Evolutionary conservation across 2,888 invertebrate species (phyloP).

Genomic region (Morpho achilles): DNA sequence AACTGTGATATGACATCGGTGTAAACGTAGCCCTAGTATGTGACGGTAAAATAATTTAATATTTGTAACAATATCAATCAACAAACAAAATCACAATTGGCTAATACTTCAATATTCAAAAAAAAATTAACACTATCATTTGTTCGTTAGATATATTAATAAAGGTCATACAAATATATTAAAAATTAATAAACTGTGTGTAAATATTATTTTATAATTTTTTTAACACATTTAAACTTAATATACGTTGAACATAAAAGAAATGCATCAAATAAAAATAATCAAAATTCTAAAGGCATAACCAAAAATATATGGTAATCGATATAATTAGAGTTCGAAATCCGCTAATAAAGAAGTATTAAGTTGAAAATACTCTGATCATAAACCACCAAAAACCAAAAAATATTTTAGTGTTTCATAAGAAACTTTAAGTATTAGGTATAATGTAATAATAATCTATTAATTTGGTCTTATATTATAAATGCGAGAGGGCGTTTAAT

Average conservation of each 20-base stretch:
- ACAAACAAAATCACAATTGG: constrained; percentile 7
- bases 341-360: too few relatives aligned
- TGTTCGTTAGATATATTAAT: constrained; percentile 6
- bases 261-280: constrained; percentile 10
- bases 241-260: constrained; percentile 1
- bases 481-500: too few relatives aligned
- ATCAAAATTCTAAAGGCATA: not conserved
- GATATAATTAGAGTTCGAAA: too few relatives aligned
- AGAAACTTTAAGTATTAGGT: too few relatives aligned
- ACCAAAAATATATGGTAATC: not conserved
- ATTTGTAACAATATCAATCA: not conserved
- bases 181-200: constrained; percentile 1
- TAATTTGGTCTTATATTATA: too few relatives aligned
- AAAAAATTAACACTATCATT: not conserved
- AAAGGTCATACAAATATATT: too few relatives aligned
- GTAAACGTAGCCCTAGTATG: constrained; percentile 10
- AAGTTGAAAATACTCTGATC: too few relatives aligned
- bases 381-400: too few relatives aligned
- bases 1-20: not conserved
- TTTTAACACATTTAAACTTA: constrained; percentile 2
- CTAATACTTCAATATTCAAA: not conserved
- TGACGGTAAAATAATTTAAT: not conserved
- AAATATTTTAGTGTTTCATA: too few relatives aligned
- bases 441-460: too few relatives aligned
- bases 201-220: constrained; percentile 1